Evolutionary conservation across 1,140 invertebrate species (phyloP), one percentile per base, ranked within the genome.

Genomic region (Scaptodrosophila lebanonensis): DNA sequence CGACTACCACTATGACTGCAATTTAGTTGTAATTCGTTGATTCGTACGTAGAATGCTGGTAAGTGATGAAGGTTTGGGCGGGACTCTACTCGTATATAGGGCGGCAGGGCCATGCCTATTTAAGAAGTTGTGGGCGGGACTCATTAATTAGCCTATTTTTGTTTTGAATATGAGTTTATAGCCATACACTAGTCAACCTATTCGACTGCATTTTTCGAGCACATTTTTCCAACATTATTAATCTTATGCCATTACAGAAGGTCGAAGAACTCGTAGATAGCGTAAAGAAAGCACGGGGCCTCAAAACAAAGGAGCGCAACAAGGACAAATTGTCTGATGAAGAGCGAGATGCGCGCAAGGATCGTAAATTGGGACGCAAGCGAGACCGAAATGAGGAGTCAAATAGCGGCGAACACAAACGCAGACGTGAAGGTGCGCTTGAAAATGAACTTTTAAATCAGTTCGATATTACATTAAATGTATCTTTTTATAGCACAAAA

Each of bases 321-420:
- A 84, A 88, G 35, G 88, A 89, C 20, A 89, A 90, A 60, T 73
- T 89, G 3, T 88, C 85, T 12, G 84, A 86, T 16, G 91, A 92
- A 66, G 91, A 92, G 49, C 91, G 91, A 52, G 93, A 94, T 73
- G 88, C 92, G 12, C 90, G 93, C 38, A 92, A 92, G 87, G 93
- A 94, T 84, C 90, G 93, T 76, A 94, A 93, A 88, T 86, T 93
- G 62, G 92, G 91, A 16, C 88, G 93, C 15, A 94, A 94, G 86
- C 89, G 93, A 86, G 93, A 94, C 82, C 90, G 93, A 66, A 82
- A 89, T 5, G 93, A 94, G 38, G 93, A 94, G 83, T 86, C 90
- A 0, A 69, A 89, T 11, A 71, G 88, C 15, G 83, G 90, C 16
- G 92, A 93, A 77, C 92, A 93, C 69, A 94, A 94, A 76, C 87